Base-by-base conservation (phyloP, 2,888 invertebrate species). In the Ischnus inquisitorius region DNA sequence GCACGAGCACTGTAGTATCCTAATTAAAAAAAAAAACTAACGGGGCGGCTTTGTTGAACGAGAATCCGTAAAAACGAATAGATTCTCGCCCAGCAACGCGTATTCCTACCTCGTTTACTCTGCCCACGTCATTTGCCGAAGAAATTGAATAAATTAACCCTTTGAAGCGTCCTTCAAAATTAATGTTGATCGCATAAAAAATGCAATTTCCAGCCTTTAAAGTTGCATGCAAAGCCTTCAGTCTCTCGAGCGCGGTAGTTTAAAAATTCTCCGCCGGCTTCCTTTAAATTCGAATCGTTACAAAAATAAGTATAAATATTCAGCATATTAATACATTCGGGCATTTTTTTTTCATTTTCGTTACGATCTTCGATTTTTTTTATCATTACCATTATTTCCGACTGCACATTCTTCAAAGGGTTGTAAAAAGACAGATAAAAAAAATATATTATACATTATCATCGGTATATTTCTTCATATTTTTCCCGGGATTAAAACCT, bases 1-100 rank as follows among this genome's bases (percentile, higher is more conserved):
- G 85, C 86, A 87, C 85, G 84, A 84, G 80, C 85, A 87, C 84
- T 71, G 46, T 57, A 65, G 65, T 76, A 68, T 68, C 60, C 71
- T 65, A 64, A 69, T 51, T 48, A 62, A 28, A 71, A 39, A 48
- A 25, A 51, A n/a, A 51, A 25, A 64, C n/a, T 46, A 12, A 79
- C 41, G 46, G 39, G 6, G 19, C 22, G 28, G 46, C 28, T 69
- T 39, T 76, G 41, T 72, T 48, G 19, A 46, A 68, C 64, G 6
- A 62, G 14, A 65, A 68, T 72, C 48, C 14, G 72, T 57, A 34
- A 62, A 68, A 62, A 51, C 74, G 64, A 19, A 28, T 74, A 54
- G 39, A 79, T 65, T 39, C 48, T n/a, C 54, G 39, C 62, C 62
- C 39, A 74, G 54, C 54, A 74, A 48, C 10, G 41, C 41, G 16